phyloP scores from a whole-genome alignment of 1,140 invertebrate genomes.

The Philotrypesis tridentata region DNA sequence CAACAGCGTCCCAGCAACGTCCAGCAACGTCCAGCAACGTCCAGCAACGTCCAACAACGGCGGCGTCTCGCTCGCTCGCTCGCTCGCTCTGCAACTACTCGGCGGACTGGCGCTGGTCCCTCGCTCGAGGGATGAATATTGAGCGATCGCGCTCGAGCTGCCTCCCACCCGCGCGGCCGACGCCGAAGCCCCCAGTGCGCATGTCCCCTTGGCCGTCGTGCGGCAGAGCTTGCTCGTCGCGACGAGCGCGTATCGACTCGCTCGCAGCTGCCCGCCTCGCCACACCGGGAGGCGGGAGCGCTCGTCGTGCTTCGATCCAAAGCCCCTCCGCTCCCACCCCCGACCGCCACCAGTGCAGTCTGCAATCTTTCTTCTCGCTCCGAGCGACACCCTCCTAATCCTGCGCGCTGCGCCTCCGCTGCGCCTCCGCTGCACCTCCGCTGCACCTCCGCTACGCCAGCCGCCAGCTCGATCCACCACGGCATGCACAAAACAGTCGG shows the following conservation, averaged over 20 bases:
- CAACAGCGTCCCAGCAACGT: too few species aligned
- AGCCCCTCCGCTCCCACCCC: neutral
- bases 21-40: constrained; percentile 47
- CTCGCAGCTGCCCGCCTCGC: neutral
- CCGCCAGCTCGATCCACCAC: too few species aligned
- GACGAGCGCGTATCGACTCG: neutral
- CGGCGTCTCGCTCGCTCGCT: constrained; percentile 6
- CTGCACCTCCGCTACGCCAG: too few species aligned
- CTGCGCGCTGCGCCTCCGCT: too few species aligned
- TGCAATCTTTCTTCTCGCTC: neutral
- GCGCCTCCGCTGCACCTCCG: too few species aligned
- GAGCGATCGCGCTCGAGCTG: constrained; percentile 57
- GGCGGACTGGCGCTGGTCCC: constrained; percentile 48
- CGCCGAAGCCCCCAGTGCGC: neutral
- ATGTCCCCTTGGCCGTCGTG: neutral
- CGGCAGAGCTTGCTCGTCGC: too few species aligned
- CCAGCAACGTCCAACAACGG: constrained; percentile 3
- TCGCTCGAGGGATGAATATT: constrained; percentile 69
- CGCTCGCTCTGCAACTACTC: neutral
- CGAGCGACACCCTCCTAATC: too few species aligned
- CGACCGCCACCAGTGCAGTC: neutral
- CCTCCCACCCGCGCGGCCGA: neutral
- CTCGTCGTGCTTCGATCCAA: neutral
- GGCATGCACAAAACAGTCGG: too few species aligned
- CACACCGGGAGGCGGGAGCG: too few species aligned